phyloP scores from a whole-genome alignment of 2,113 vertebrate species.

The Sapajus apella region DNA sequence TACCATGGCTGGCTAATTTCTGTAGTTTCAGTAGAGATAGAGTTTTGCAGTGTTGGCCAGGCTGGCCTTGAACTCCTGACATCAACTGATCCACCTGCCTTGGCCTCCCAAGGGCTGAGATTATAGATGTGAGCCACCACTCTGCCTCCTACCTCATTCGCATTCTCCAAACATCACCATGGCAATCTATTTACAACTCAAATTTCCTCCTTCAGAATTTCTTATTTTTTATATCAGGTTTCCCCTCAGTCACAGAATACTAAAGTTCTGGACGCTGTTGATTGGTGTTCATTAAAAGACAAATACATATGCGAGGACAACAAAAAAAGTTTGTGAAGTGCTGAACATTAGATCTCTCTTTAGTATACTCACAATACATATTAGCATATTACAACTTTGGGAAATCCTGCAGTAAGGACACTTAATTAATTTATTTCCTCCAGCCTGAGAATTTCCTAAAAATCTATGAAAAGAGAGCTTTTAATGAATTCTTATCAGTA shows the following conservation, averaged over 20 bases:
- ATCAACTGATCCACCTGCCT: too few species aligned
- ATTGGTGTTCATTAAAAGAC: neutral
- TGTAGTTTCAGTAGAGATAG: too few species aligned
- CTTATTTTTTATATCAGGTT: neutral
- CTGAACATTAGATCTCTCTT: neutral
- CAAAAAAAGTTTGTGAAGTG: neutral
- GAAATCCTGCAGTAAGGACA: rapidly evolving
- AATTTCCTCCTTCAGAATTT: neutral
- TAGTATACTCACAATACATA: rapidly evolving
- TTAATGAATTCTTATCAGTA: neutral
- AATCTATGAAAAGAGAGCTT: neutral
- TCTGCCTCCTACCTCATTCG: neutral
- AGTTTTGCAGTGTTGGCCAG: too few species aligned
- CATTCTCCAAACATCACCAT: neutral
- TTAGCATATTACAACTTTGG: neutral
- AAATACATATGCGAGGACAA: neutral
- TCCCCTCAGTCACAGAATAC: neutral
- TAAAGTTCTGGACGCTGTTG: neutral
- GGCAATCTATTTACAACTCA: neutral
- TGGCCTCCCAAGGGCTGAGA: too few species aligned
- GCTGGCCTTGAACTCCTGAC: too few species aligned
- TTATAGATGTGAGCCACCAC: too few species aligned
- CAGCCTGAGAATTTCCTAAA: neutral
- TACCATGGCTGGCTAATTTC: too few species aligned
- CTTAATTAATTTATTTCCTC: neutral